Percentiles rank a stretch among this genome's conserved stretches.
Evolutionary conservation across 2,797 vertebrate genomes (phyloP).

Genomic region (Hipposideros larvatus): DNA sequence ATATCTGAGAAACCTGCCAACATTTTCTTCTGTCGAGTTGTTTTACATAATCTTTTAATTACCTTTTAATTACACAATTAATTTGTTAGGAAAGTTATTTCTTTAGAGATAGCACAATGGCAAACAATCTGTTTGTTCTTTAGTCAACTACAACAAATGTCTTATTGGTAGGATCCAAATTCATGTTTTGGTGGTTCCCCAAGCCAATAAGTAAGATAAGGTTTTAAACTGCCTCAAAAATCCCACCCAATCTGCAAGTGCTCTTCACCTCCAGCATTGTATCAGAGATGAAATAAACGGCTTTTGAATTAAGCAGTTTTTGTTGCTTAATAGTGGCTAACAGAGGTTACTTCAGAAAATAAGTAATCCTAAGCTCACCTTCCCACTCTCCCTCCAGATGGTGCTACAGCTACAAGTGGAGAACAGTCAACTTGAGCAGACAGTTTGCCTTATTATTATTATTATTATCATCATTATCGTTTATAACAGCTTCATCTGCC

Average conservation of each 20-base stretch:
- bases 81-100: slow-evolving; percentile 38
- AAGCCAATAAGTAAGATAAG: not conserved
- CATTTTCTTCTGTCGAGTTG: slow-evolving; percentile 31
- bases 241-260: not conserved
- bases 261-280: not conserved
- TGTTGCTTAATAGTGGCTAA: not conserved
- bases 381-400: slow-evolving; percentile 59
- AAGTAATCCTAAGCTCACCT: not conserved
- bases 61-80: slow-evolving; percentile 55
- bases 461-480: not conserved
- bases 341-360: not conserved
- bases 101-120: slow-evolving; percentile 31
- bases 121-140: slow-evolving; percentile 4
- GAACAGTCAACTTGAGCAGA: not conserved
- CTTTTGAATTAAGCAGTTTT: not conserved
- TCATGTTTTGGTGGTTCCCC: not conserved
- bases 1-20: not conserved
- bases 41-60: slow-evolving; percentile 57
- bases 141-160: slow-evolving; percentile 1
- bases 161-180: slow-evolving; percentile 49
- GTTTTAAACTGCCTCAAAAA: slow-evolving; percentile 35
- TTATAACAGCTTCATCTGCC: not conserved
- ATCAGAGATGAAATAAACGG: not conserved
- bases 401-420: slow-evolving; percentile 19
- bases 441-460: not conserved